Evolutionary conservation across 2,888 invertebrate genomes (phyloP).

Genomic region (Sceliomorpha sp.): DNA sequence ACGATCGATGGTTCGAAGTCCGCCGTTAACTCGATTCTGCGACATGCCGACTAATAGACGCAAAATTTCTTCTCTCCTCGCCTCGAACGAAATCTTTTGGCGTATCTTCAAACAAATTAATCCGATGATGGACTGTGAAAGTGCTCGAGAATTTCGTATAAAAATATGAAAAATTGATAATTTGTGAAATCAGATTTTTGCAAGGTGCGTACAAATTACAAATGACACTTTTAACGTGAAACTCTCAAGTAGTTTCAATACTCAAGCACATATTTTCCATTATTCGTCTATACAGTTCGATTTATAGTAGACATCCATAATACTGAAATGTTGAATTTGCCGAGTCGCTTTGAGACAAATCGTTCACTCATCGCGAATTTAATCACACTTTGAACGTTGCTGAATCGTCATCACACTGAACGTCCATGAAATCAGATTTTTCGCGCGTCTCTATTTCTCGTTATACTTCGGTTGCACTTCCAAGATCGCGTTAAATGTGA

Average conservation of each 20-base stretch:
- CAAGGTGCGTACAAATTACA: constrained; percentile 20
- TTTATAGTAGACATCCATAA: constrained; percentile 50
- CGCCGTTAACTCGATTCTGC: constrained; percentile 60
- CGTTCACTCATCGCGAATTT: not conserved
- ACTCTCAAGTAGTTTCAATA: constrained; percentile 7
- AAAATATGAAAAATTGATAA: constrained; percentile 23
- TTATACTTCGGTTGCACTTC: constrained; percentile 15
- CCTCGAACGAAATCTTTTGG: constrained; percentile 6
- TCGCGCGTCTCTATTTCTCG: not conserved
- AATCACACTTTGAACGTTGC: not conserved
- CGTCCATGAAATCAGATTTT: not conserved
- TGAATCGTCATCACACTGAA: too few species aligned
- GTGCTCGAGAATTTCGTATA: constrained; percentile 9
- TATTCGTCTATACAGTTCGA: not conserved
- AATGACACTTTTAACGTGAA: constrained; percentile 12
- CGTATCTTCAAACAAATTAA: constrained; percentile 17
- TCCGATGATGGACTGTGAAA: constrained; percentile 1
- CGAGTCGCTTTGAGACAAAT: too few species aligned
- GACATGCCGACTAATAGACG: constrained; percentile 59
- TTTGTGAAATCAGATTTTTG: constrained; percentile 5
- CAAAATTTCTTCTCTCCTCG: constrained; percentile 56
- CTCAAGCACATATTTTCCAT: not conserved
- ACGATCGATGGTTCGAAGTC: constrained; percentile 60
- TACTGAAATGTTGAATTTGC: constrained; percentile 42
- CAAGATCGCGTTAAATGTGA: constrained; percentile 35